A percentile compares a stretch with the other conserved stretches of the same genome.
phyloP scores from a whole-genome alignment of 2,113 vertebrate species.

The Paramisgurnus dabryanus region DNA sequence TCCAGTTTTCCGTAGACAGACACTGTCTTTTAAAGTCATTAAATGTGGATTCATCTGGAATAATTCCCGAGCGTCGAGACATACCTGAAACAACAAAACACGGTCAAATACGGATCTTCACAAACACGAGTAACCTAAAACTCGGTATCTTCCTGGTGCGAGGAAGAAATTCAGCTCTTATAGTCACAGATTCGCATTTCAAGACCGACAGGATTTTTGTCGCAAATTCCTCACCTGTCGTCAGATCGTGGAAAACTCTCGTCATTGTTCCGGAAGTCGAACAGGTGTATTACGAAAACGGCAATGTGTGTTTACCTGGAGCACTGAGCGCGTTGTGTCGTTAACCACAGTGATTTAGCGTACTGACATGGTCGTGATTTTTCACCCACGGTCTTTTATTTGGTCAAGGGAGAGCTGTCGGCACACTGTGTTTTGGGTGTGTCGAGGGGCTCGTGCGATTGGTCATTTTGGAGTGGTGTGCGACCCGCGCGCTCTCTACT shows the following conservation, averaged over 20 bases:
- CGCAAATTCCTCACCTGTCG: slow-evolving; percentile 63
- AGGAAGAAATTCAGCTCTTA: slow-evolving; percentile 23
- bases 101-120: neutral
- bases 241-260: slow-evolving; percentile 19
- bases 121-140: neutral
- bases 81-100: slow-evolving; percentile 48
- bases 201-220: slow-evolving; percentile 66
- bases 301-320: neutral
- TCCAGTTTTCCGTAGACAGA: slow-evolving; percentile 69
- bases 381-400: neutral
- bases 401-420: neutral
- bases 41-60: slow-evolving; percentile 71
- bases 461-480: neutral
- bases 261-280: slow-evolving; percentile 54
- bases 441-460: neutral
- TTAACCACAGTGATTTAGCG: neutral
- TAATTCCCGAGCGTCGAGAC: slow-evolving; percentile 56
- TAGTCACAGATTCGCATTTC: slow-evolving; percentile 43
- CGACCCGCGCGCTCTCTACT: neutral
- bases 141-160: neutral
- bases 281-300: slow-evolving; percentile 57
- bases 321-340: neutral
- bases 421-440: neutral
- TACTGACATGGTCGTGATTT: neutral
- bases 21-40: slow-evolving; percentile 72